Percentiles rank a stretch among this genome's conserved stretches.
phyloP scores from a whole-genome alignment of 2,113 vertebrate genomes.

The Xyrauchen texanus region DNA sequence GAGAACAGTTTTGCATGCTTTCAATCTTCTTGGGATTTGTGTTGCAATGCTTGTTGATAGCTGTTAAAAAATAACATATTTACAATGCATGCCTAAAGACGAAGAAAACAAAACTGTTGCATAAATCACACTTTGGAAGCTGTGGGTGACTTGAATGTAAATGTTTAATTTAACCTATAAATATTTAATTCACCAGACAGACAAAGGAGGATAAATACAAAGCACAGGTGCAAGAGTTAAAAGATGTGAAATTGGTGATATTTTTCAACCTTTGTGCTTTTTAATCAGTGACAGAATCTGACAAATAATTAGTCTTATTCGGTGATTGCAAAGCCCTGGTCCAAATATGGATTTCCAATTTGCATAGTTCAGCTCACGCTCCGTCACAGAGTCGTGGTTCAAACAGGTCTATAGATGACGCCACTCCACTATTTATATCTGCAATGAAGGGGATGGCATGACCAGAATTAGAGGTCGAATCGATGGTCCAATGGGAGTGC shows the following conservation, averaged over 20 bases:
- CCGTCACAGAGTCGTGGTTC: background rate
- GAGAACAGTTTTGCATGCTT: background rate
- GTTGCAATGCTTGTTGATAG: background rate
- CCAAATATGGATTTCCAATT: conserved; percentile 37
- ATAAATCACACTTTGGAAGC: conserved; percentile 4
- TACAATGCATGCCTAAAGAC: background rate
- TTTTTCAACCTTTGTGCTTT: background rate
- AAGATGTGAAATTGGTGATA: background rate
- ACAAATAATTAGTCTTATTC: conserved; percentile 27
- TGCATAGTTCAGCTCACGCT: background rate
- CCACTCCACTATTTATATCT: conserved; percentile 4
- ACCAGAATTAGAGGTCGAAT: conserved; percentile 58
- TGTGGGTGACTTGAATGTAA: conserved; percentile 2
- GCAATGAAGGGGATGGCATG: conserved; percentile 10
- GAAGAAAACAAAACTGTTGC: background rate
- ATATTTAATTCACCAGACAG: background rate
- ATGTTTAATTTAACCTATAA: background rate
- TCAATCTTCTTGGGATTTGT: background rate
- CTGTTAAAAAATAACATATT: background rate
- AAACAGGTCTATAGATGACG: conserved; percentile 12
- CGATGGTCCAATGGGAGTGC: conserved; percentile 51
- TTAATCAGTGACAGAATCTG: background rate
- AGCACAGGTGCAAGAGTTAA: too few relatives aligned
- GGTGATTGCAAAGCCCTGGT: background rate
- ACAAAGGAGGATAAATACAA: background rate